Evolutionary conservation across 1,140 invertebrate genomes (phyloP), one percentile per base, ranked within the genome.

Genomic region (Lordiphosa collinella): DNA sequence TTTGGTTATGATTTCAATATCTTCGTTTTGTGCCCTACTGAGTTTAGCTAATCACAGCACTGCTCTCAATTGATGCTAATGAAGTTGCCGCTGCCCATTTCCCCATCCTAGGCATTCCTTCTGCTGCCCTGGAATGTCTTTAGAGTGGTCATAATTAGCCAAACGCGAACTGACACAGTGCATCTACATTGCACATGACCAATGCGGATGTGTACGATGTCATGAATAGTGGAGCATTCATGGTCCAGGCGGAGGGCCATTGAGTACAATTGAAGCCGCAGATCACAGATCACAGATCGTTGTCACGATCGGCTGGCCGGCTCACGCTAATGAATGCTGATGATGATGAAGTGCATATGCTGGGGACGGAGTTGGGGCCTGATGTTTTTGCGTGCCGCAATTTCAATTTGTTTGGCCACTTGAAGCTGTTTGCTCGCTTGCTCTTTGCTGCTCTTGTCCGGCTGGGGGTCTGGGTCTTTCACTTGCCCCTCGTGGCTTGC

Each of bases 301-400:
- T 29, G 25, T 67, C 64, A 79, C 76, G 75, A 82, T 79, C 76
- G 56, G 70, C 44, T 59, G 31, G 74, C 80, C 67, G 69, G 75
- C 66, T 80, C 76, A 75, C 75, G 75, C 75, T 80, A 80, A 80
- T 80, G 76, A 80, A 82, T 68, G 52, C 72, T 80, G 71, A 82
- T 82, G 66, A 80, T 67, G 76, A 82, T 74, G 75, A 65, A 67
- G 76, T 58, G 53, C 64, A 67, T 55, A 12, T 36, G 8, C 29
- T 44, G 32, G 36, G 49, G 29, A 31, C 29, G 18, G 60, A 36
- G 62, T 65, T 52, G 50, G 62, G 73, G 25, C 25, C 25, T 78
- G 68, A 80, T 80, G 54, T 76, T 80, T 80, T 80, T 80, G 76
- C 76, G 76, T 80, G 76, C 71, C 62, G 71, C 76, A 82, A 80